phyloP scores from a whole-genome alignment of 2,797 vertebrate species.

The Triplophysa yarkandensis region DNA sequence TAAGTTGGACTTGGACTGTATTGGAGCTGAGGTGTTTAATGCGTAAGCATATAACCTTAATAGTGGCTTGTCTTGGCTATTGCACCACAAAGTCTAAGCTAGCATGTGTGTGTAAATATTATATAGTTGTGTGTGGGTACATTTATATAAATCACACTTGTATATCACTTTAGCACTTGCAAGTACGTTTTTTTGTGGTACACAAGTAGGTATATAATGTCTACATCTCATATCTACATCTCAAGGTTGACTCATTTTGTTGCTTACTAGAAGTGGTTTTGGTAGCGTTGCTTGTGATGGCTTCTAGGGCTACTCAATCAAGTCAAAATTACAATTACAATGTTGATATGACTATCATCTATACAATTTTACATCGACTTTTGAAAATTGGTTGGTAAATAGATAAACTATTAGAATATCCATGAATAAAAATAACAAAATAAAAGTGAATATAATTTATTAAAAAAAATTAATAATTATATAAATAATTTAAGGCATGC shows the following conservation, averaged over 20 bases:
- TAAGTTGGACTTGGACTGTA: not conserved
- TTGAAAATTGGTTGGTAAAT: too few relatives aligned
- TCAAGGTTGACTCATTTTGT: not conserved
- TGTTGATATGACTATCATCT: too few relatives aligned
- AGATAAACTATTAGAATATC: too few relatives aligned
- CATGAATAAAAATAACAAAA: too few relatives aligned
- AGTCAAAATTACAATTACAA: too few relatives aligned
- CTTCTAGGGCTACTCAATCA: too few relatives aligned
- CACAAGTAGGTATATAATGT: not conserved
- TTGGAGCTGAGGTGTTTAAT: not conserved
- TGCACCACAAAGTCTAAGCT: not conserved
- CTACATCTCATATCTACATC: conserved; percentile 6
- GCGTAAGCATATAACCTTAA: not conserved
- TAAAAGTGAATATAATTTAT: too few relatives aligned
- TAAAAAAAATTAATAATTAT: too few relatives aligned
- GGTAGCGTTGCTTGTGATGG: not conserved
- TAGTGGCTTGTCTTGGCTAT: not conserved
- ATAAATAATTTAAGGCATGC: too few relatives aligned
- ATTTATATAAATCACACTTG: not conserved
- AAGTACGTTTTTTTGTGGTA: not conserved
- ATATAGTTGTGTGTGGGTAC: too few relatives aligned
- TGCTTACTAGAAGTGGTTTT: conserved; percentile 3
- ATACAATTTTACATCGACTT: too few relatives aligned
- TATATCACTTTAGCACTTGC: not conserved
- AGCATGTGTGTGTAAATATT: not conserved